These are phyloP conservation scores for Clunio marinus DNA, from an alignment of 2,888 invertebrate genomes.

Conservation along the genomic window DNA sequence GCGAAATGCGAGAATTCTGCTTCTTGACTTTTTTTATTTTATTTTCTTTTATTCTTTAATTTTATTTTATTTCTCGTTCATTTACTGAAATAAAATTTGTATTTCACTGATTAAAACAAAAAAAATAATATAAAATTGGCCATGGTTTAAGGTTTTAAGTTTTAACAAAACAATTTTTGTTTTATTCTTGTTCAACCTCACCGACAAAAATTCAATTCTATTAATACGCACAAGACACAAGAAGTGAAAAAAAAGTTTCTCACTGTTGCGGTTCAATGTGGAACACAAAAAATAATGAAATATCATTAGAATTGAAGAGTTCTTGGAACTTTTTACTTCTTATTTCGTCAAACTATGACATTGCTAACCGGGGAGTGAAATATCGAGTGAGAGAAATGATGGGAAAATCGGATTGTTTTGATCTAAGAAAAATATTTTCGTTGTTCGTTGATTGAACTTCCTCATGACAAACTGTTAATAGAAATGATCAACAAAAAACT, in stretches of 20 bases:
- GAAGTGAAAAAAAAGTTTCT: background rate
- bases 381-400: background rate
- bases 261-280: background rate
- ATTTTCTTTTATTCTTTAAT: no score
- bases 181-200: background rate
- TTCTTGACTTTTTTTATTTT: background rate
- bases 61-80: conserved; percentile 17
- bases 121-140: conserved; percentile 14
- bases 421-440: conserved; percentile 17
- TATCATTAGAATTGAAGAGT: conserved; percentile 29
- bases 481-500: no score
- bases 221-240: conserved; percentile 2
- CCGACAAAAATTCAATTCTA: background rate
- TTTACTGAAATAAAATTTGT: background rate
- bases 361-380: conserved; percentile 6
- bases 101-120: conserved; percentile 3
- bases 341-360: background rate
- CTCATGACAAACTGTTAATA: conserved; percentile 27
- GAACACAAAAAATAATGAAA: conserved; percentile 15
- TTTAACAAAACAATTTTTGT: no score
- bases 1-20: conserved; percentile 16
- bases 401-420: conserved; percentile 34
- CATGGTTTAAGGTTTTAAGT: conserved; percentile 27
- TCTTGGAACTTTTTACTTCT: conserved; percentile 7
- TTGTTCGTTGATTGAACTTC: conserved; percentile 38